Conservation (phyloP, 1,140 invertebrate species). For the Zaprionus kolodkinae region DNA sequence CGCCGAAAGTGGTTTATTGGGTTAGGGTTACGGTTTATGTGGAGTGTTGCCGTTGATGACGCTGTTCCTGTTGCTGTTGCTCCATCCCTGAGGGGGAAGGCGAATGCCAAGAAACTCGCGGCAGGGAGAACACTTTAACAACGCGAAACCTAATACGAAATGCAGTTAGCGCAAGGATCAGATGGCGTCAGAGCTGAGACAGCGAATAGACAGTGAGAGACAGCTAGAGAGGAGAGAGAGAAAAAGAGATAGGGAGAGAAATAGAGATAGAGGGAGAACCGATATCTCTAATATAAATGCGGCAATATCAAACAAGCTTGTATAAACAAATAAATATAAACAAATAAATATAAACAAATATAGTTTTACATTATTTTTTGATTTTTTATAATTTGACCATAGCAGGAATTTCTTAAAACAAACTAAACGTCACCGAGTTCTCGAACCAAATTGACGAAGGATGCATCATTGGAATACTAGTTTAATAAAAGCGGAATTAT, state of each 20-base stretch:
- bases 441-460: no score
- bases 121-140: neutral
- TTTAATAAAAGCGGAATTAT: no score
- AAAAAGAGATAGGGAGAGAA: neutral
- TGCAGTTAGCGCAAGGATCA: constrained; percentile 1
- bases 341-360: no score
- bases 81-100: neutral
- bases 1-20: constrained; percentile 75
- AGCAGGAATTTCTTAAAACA: no score
- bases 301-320: no score
- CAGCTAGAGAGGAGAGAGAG: neutral
- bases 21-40: constrained; percentile 59
- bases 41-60: constrained; percentile 25
- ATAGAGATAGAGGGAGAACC: no score
- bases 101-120: neutral
- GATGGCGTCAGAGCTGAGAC: neutral
- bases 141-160: constrained; percentile 1
- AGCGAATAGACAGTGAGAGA: neutral
- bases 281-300: no score
- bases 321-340: no score
- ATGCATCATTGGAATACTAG: no score
- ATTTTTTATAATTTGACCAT: no score
- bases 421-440: no score
- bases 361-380: no score
- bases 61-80: constrained; percentile 14